Conservation (phyloP, 2,113 vertebrate species). For the Gymnogyps californianus region DNA sequence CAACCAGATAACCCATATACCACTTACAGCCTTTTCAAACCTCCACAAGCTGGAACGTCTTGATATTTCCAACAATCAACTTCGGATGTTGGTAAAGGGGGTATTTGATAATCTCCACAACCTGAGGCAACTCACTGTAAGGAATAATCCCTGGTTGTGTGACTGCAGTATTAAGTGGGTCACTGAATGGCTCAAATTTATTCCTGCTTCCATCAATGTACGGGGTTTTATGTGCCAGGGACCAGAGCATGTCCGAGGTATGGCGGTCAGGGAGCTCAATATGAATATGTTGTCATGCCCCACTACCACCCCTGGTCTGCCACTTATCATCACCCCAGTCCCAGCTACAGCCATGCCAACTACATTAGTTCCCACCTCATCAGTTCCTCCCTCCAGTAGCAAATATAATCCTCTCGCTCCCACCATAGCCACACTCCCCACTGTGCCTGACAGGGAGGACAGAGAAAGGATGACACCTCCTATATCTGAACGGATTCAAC, state of each 20-base stretch:
- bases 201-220: slow-evolving; percentile 87
- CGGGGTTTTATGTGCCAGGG: slow-evolving; percentile 92
- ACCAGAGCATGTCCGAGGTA: slow-evolving; percentile 91
- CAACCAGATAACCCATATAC: slow-evolving; percentile 94
- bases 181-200: slow-evolving; percentile 92
- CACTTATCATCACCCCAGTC: slow-evolving; percentile 67
- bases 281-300: slow-evolving; percentile 92
- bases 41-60: slow-evolving; percentile 89
- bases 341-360: slow-evolving; percentile 67
- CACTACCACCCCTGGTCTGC: slow-evolving; percentile 68
- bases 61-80: slow-evolving; percentile 93
- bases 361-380: slow-evolving; percentile 45
- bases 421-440: slow-evolving; percentile 73
- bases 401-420: slow-evolving; percentile 53
- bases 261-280: slow-evolving; percentile 94
- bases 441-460: slow-evolving; percentile 68
- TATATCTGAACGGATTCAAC: slow-evolving; percentile 84
- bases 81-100: slow-evolving; percentile 86
- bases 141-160: slow-evolving; percentile 94
- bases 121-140: slow-evolving; percentile 87
- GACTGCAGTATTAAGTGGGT: slow-evolving; percentile 97
- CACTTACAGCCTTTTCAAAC: slow-evolving; percentile 85
- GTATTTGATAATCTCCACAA: slow-evolving; percentile 89
- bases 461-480: slow-evolving; percentile 77
- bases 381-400: slow-evolving; percentile 38